Evolutionary conservation across 92 coral and sea anemone species (phyloP), one percentile per base, ranked within the genome.

Genomic region (Siderastrea siderea): DNA sequence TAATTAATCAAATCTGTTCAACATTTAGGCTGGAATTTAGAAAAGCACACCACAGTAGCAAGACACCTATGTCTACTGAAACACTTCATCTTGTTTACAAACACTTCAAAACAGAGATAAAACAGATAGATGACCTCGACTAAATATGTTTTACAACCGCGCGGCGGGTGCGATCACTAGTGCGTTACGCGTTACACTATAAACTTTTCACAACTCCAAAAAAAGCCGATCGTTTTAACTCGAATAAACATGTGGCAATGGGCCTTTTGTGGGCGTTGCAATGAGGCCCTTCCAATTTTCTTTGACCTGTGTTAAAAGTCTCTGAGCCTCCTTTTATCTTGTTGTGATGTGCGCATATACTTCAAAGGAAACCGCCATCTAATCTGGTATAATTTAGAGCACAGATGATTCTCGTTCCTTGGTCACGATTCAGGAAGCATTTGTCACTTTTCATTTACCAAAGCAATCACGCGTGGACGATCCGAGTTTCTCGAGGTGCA

Each of bases 361-460:
- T 86, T 95, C 98, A 95, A 95, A 95, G 89, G 71, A 61, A 43
- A 65, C 98, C 98, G 98, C 83, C 94, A 86, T 55, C 93, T 95
- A 95, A 95, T 95, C 96, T 90, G 89, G 89, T 86, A 90, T 95
- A 95, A 95, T 94, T 95, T 93, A 81, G 93, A 88, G 93, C 96
- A 93, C 90, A 92, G 89, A 92, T 84, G 91, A 81, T 81, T 74
- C 87, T 78, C 94, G 82, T 78, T 80, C 80, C 67, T 79, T 79
- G 85, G 98, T 93, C 96, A 95, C 98, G 96, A 91, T 80, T 94
- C 96, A 93, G 96, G 98, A 95, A 93, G 85, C 95, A 93, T 89
- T 91, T 93, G 96, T 91, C 98, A 93, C 92, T 87, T 86, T 89
- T 93, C 95, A 95, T 93, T 95, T 78, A 61, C 84, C 84, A 88